These are phyloP conservation scores for Archocentrus centrarchus DNA, from an alignment of 2,113 vertebrate species.

Conservation along the genomic window DNA sequence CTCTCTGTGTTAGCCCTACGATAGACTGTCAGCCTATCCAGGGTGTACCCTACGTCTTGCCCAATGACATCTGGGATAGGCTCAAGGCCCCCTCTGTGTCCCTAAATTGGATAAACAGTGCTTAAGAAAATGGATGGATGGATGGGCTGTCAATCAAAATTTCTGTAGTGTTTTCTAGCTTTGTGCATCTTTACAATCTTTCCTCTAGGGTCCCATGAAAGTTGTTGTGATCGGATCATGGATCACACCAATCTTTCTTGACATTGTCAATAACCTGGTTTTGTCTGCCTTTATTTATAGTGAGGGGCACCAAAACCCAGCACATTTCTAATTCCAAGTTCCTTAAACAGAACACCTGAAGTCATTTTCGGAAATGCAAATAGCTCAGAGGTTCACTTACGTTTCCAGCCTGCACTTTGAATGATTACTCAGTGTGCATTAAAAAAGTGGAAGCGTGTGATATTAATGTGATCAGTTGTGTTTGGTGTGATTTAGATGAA, in stretches of 20 bases:
- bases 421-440: too few species aligned
- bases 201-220: neutral
- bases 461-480: neutral
- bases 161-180: neutral
- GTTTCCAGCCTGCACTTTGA: neutral
- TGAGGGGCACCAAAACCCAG: neutral
- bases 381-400: neutral
- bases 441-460: neutral
- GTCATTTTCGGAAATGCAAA: neutral
- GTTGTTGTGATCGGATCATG: neutral
- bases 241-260: neutral
- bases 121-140: neutral
- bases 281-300: neutral
- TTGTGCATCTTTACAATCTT: neutral
- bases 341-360: neutral
- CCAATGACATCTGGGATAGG: too few species aligned
- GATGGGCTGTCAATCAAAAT: neutral
- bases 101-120: neutral
- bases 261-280: neutral
- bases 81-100: too few species aligned
- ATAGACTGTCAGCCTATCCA: neutral
- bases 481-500: neutral
- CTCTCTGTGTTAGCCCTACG: too few species aligned
- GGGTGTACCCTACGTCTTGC: neutral
- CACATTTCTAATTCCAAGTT: neutral